These are phyloP conservation scores for Oryzias sinensis DNA, from an alignment of 2,797 vertebrate genomes.

Conservation along the genomic window DNA sequence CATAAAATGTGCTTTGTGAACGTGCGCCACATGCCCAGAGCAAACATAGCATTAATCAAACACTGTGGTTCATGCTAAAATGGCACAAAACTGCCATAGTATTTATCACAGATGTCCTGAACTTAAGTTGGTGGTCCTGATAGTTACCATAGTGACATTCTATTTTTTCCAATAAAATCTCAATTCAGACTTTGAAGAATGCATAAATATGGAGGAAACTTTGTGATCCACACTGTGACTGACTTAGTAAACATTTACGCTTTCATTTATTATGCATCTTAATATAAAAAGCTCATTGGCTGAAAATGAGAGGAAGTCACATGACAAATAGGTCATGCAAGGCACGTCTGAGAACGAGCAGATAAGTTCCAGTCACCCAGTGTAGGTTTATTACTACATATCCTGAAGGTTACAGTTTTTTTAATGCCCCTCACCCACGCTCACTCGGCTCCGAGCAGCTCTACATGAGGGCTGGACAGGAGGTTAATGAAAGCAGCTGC, in stretches of 20 bases:
- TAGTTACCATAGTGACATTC: background rate
- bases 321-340: constrained; percentile 3
- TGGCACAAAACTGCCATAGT: background rate
- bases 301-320: no score
- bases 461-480: constrained; percentile 70
- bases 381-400: constrained; percentile 51
- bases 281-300: no score
- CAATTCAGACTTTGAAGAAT: background rate
- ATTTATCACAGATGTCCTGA: background rate
- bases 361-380: constrained; percentile 4
- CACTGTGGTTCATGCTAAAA: background rate
- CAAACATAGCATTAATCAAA: background rate
- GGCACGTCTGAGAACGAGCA: constrained; percentile 15
- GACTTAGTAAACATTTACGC: no score
- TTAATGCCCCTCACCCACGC: constrained; percentile 4
- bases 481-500: constrained; percentile 86
- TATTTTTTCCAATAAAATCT: background rate
- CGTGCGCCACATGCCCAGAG: no score
- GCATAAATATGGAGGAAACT: background rate
- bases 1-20: no score
- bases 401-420: constrained; percentile 77
- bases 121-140: background rate
- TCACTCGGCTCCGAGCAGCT: constrained; percentile 42
- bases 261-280: no score
- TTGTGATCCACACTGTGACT: no score